These are phyloP conservation scores for Prunella fulvescens DNA, from an alignment of 2,113 vertebrate genomes.

Conservation along the genomic window DNA sequence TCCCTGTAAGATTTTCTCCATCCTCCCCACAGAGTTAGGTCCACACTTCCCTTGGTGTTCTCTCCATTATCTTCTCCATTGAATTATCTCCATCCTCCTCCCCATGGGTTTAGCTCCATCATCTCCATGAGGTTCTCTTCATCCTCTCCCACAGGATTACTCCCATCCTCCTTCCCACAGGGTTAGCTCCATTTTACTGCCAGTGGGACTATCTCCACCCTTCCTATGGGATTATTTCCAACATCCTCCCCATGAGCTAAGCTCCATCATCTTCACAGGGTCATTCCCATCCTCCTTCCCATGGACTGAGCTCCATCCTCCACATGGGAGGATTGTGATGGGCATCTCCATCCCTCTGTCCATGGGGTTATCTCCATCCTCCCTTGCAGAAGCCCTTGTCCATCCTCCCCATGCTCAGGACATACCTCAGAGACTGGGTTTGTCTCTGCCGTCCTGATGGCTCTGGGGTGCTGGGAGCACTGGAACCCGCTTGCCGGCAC, in stretches of 20 bases:
- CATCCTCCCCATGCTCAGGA: neutral
- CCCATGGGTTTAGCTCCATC: neutral
- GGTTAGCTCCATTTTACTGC: neutral
- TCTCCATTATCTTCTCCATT: neutral
- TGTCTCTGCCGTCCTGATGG: neutral
- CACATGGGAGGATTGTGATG: neutral
- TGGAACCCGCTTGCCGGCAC: neutral
- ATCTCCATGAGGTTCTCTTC: neutral
- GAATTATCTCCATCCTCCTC: neutral
- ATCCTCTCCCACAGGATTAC: neutral
- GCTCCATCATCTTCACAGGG: neutral
- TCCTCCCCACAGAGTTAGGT: neutral
- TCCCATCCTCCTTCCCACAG: neutral
- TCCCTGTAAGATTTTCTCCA: neutral
- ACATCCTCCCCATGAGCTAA: neutral
- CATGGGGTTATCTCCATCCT: neutral
- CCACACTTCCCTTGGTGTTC: neutral
- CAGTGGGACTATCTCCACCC: neutral
- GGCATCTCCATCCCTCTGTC: neutral
- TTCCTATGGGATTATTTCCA: neutral
- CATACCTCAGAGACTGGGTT: conserved; percentile 1
- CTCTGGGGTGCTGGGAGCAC: neutral
- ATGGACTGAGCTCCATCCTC: neutral
- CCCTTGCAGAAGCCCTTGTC: neutral
- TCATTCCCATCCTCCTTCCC: neutral